These are phyloP conservation scores for Coenonympha arcania DNA, from an alignment of 2,888 invertebrate species.

Conservation along the genomic window DNA sequence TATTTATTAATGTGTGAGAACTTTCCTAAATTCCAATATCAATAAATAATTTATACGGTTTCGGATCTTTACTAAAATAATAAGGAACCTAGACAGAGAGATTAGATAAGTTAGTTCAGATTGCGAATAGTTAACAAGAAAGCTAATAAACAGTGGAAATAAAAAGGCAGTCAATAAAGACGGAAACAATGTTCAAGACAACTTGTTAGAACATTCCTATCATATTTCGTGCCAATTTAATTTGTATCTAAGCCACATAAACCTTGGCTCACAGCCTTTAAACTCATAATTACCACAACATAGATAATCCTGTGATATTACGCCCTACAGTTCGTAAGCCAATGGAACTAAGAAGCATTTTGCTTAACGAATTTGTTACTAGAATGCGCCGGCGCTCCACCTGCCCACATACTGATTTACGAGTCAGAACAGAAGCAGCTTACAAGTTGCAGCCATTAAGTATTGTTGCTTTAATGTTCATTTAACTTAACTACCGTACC, in stretches of 20 bases:
- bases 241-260: background rate
- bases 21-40: background rate
- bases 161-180: background rate
- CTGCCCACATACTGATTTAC: conserved; percentile 58
- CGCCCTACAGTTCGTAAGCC: background rate
- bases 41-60: too few species aligned
- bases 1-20: background rate
- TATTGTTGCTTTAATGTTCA: conserved; percentile 19
- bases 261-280: background rate
- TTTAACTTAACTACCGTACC: conserved; percentile 11
- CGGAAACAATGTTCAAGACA: background rate
- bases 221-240: background rate
- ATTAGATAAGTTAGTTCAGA: too few species aligned
- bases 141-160: too few species aligned
- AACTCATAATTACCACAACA: too few species aligned
- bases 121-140: too few species aligned
- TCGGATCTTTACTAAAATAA: too few species aligned
- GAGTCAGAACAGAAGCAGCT: conserved; percentile 29
- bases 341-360: background rate
- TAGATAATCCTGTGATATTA: too few species aligned
- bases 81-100: too few species aligned
- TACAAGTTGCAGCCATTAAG: conserved; percentile 15
- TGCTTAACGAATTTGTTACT: conserved; percentile 7
- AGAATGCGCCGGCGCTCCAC: conserved; percentile 55
- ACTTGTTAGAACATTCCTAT: conserved; percentile 1